These are phyloP conservation scores for Lasius platythorax DNA, from an alignment of 2,888 invertebrate genomes.

Conservation along the genomic window DNA sequence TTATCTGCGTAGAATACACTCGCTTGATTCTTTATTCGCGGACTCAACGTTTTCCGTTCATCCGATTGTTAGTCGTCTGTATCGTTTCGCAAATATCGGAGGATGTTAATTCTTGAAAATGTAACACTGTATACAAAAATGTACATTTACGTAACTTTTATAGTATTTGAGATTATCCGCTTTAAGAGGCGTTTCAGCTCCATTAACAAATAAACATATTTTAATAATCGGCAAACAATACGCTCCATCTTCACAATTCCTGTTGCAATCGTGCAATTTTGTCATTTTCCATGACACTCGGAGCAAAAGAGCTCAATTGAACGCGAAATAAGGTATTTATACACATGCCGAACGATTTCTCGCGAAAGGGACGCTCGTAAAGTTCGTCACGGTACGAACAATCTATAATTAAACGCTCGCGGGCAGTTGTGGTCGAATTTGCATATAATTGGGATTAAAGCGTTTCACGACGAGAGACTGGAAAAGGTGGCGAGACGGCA, in stretches of 20 bases:
- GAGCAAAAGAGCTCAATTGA: conserved; percentile 21
- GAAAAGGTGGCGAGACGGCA: conserved; percentile 3
- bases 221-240: background rate
- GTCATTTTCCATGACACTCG: background rate
- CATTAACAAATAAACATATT: conserved; percentile 7
- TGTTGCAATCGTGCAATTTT: background rate
- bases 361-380: conserved; percentile 58
- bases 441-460: conserved; percentile 72
- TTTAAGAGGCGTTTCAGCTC: background rate
- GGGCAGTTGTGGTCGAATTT: conserved; percentile 56
- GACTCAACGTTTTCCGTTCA: background rate
- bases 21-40: background rate
- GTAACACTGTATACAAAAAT: background rate
- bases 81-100: background rate
- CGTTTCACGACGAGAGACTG: conserved; percentile 46
- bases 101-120: background rate
- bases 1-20: background rate
- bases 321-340: conserved; percentile 37
- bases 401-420: conserved; percentile 68
- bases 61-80: background rate
- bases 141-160: background rate
- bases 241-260: background rate
- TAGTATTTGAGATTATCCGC: background rate
- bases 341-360: conserved; percentile 35
- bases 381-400: conserved; percentile 43